phyloP scores from a whole-genome alignment of 2,113 vertebrate genomes.

The Gasterosteus aculeatus region DNA sequence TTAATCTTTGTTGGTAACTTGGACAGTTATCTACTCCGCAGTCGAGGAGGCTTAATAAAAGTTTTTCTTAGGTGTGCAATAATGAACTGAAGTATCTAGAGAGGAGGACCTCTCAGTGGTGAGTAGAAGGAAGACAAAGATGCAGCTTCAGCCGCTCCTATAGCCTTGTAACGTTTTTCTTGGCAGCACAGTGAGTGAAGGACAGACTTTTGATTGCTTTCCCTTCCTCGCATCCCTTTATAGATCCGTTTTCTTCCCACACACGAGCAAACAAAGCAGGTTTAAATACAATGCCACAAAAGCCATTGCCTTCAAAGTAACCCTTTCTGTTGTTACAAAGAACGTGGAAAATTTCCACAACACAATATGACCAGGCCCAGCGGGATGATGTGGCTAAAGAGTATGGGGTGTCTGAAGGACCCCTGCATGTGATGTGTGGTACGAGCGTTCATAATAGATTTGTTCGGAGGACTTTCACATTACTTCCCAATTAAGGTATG shows the following conservation, averaged over 20 bases:
- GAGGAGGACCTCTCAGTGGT: conserved; percentile 42
- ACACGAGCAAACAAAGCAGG: conserved; percentile 65
- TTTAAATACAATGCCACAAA: conserved; percentile 60
- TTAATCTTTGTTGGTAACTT: conserved; percentile 22
- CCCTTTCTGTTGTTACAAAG: conserved; percentile 51
- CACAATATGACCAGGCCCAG: conserved; percentile 49
- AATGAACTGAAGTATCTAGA: conserved; percentile 30
- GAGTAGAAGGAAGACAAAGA: conserved; percentile 16
- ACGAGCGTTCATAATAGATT: conserved; percentile 79
- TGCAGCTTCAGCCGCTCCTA: conserved; percentile 59
- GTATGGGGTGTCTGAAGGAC: conserved; percentile 46
- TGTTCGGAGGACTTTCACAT: conserved; percentile 74
- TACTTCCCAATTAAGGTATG: conserved; percentile 75
- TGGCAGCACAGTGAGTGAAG: conserved; percentile 58
- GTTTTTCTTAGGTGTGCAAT: conserved; percentile 8
- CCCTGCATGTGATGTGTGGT: conserved; percentile 62
- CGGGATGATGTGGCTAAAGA: conserved; percentile 58
- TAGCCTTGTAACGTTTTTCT: conserved; percentile 67
- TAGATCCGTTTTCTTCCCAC: conserved; percentile 53
- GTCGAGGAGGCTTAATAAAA: conserved; percentile 36
- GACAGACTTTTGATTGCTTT: conserved; percentile 73
- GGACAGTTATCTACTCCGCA: conserved; percentile 1
- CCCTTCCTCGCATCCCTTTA: conserved; percentile 54
- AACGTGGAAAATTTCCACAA: conserved; percentile 53
- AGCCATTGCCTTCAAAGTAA: conserved; percentile 63